A percentile compares a stretch with the other conserved stretches of the same genome.
These are phyloP conservation scores for Antennarius striatus DNA, from an alignment of 2,113 vertebrate species.

Conservation along the genomic window DNA sequence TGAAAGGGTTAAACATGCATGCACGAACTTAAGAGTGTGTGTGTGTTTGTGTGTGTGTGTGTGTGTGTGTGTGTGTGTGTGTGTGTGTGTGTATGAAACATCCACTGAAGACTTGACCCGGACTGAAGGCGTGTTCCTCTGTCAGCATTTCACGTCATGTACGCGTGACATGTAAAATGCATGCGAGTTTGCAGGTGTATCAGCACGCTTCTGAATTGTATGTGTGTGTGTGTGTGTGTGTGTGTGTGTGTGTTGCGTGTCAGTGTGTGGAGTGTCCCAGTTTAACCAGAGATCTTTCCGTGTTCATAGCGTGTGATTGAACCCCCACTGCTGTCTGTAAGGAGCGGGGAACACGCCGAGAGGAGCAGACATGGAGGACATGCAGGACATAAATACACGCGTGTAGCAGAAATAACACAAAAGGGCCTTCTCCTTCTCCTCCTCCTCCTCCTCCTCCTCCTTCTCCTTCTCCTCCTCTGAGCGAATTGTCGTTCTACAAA, in stretches of 20 bases:
- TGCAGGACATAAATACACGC: background rate
- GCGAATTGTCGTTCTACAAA: no score
- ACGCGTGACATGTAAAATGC: conserved; percentile 4
- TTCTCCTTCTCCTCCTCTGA: no score
- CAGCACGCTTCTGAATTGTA: background rate
- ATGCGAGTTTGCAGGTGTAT: conserved; percentile 17
- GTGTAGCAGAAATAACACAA: conserved; percentile 12
- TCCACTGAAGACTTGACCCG: background rate
- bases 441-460: background rate
- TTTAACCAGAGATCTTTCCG: conserved; percentile 55
- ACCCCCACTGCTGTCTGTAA: conserved; percentile 46
- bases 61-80: background rate
- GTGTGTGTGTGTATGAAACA: background rate
- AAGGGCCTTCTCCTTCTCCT: background rate
- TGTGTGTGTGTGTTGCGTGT: conserved; percentile 8
- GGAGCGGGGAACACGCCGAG: conserved; percentile 12
- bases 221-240: background rate
- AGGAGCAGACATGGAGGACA: background rate
- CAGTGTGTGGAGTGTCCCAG: conserved; percentile 44
- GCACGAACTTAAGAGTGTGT: background rate
- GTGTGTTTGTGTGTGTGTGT: background rate
- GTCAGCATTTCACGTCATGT: conserved; percentile 25
- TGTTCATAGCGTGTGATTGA: conserved; percentile 54
- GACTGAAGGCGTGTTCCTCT: background rate
- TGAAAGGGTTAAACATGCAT: no score